Base-by-base conservation (phyloP, 2,888 invertebrate genomes). In the Drosophila meridiana region DNA sequence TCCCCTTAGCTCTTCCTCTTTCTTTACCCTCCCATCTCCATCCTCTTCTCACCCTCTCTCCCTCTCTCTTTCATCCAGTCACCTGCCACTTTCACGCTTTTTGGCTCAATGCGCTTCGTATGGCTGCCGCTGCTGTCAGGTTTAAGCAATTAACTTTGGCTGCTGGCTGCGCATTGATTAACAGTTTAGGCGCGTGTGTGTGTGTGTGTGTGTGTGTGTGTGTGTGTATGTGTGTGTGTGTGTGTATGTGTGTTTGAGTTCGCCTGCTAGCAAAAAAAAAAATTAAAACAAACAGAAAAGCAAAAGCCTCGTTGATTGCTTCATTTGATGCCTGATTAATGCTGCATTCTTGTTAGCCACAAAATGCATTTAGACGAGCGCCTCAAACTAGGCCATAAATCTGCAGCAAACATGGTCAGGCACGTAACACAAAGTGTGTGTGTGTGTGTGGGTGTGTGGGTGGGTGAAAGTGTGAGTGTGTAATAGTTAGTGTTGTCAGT, bases 81-180 rank as follows among this genome's bases (percentile, higher is more conserved):
- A 55, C 53, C 28, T 28, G 73, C 47, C 79, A 67, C 69, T 80
- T 83, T 83, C 76, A 83, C 80, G 88, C 85, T 70, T 76, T 62
- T 62, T 79, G 87, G 74, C 73, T 73, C 87, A 82, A 60, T 79
- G 78, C 77, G 82, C 87, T 61, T 53, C 73, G 74, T 32, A 66
- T 53, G 68, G 66, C 72, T 74, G 64, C 42, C 69, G 61, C 52
- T 28, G 48, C 78, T 52, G 74, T 47, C 70, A 72, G 52, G 68
- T 69, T 81, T 69, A 83, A 78, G 87, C 84, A 83, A 89, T 83
- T 89, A 83, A 89, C 71, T 72, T 60, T 58, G 42, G 62, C 61
- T 59, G 55, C 55, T 43, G 40, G 40, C 69, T 61, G 59, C 58
- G 52, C 61, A 80, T 83, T 81, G 76, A 76, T 87, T 81, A 73